A percentile compares a stretch with the other conserved stretches of the same genome.
Evolutionary conservation across 1,140 invertebrate species (phyloP).

Genomic region (Achatina immaculata): DNA sequence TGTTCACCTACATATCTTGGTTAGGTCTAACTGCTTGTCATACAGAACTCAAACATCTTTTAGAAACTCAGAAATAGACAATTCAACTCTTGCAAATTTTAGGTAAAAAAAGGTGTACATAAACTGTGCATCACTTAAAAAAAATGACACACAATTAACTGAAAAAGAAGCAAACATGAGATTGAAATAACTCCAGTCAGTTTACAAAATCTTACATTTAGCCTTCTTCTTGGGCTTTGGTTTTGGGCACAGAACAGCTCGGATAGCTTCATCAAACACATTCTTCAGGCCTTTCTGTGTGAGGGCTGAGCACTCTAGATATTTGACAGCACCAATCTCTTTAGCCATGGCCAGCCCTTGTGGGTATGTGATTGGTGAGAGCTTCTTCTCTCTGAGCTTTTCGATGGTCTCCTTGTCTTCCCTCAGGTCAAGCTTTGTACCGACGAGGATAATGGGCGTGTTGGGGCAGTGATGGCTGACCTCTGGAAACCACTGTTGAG

Average conservation of each 20-base stretch:
- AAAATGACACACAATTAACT: too few species aligned
- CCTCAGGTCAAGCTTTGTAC: constrained; percentile 86
- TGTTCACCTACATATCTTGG: too few species aligned
- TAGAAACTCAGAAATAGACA: too few species aligned
- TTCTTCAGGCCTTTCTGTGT: constrained; percentile 76
- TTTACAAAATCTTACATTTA: constrained; percentile 50
- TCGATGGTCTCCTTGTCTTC: constrained; percentile 99
- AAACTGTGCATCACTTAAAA: too few species aligned
- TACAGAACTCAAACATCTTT: too few species aligned
- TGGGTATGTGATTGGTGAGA: constrained; percentile 97
- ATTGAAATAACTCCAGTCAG: too few species aligned
- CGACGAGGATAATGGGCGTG: constrained; percentile 78
- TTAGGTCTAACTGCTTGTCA: too few species aligned
- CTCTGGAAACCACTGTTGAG: constrained; percentile 74
- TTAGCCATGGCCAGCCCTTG: constrained; percentile 98
- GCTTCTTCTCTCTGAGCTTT: constrained; percentile 96
- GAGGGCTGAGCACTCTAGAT: constrained; percentile 71
- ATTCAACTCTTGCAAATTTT: too few species aligned
- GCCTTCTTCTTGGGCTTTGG: constrained; percentile 58
- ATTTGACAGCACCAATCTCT: constrained; percentile 84
- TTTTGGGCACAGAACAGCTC: constrained; percentile 70
- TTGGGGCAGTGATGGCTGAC: constrained; percentile 77
- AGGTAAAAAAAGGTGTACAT: too few species aligned
- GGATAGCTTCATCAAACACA: constrained; percentile 75
- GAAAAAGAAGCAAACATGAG: too few species aligned